Evolutionary conservation across 2,888 invertebrate species (phyloP), one percentile per base, ranked within the genome.

Genomic region (Melanotus villosus): DNA sequence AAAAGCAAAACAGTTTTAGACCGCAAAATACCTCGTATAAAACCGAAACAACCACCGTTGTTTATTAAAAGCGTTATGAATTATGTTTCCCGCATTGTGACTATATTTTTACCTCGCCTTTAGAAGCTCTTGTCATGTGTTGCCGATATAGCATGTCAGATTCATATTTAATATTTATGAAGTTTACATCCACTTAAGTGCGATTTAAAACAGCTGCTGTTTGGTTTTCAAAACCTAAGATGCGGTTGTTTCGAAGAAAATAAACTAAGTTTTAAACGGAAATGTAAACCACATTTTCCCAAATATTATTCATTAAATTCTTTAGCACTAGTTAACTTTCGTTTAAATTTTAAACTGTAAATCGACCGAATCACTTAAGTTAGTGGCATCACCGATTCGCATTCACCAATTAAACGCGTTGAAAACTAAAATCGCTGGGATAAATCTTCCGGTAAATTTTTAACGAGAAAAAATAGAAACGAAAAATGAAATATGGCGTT

Each of bases 121-220:
- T 65, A 59, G 58, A 68, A 54, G 60, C 52, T 32, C 30, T 62
- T 63, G 68, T 63, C 62, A 73, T 70, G 68, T 75, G 74, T 73
- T 75, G 75, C 75, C 76, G 71, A 76, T 75, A 75, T 71, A 70
- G 36, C 47, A 58, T 66, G 67, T 54, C 68, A 68, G 65, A 72
- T 72, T 73, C 76, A 75, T 75, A 76, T 76, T 78, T 75, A 76
- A 75, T 78, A 80, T 79, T 80, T 79, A 80, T 77, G 78, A 74
- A 70, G 69, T 74, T 76, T 75, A 77, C 74, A 78, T 77, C 78
- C 77, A 78, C 79, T 79, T 78, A 78, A n/a, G 76, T 73, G 77
- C 72, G 68, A 68, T 68, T 73, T 30, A 63, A 70, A 77, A 74
- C 79, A 80, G 79, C 79, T 80, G 79, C 19, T 26, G 41, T 50